These are phyloP conservation scores for Ceriagrion tenellum DNA, from an alignment of 2,888 invertebrate species.

Conservation along the genomic window DNA sequence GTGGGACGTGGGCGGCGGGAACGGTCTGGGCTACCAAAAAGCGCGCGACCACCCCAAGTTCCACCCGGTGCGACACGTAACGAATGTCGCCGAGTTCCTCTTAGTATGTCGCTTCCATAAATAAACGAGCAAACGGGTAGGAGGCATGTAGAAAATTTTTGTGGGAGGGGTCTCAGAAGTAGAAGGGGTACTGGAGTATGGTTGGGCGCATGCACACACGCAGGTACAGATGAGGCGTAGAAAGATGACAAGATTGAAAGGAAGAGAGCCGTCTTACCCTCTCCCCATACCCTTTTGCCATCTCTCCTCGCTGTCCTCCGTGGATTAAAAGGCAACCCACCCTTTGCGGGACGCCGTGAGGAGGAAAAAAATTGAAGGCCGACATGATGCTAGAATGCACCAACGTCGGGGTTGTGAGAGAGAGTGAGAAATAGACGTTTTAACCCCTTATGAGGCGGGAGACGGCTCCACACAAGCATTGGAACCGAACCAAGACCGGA, in stretches of 20 bases:
- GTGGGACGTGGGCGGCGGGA: not conserved
- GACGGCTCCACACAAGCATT: constrained; percentile 43
- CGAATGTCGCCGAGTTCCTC: constrained; percentile 52
- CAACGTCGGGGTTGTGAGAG: not conserved
- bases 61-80: constrained; percentile 38
- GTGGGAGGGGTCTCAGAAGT: not conserved
- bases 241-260: constrained; percentile 45
- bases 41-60: constrained; percentile 46
- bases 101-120: constrained; percentile 46
- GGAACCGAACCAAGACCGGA: constrained; percentile 48
- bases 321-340: not conserved
- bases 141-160: not conserved
- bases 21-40: not conserved
- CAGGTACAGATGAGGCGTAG: constrained; percentile 9
- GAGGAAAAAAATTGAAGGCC: not conserved
- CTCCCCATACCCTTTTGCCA: not conserved
- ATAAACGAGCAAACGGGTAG: constrained; percentile 1
- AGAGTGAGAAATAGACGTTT: constrained; percentile 49
- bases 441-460: constrained; percentile 44
- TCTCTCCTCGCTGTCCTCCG: not conserved
- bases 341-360: not conserved
- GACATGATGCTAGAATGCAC: not conserved
- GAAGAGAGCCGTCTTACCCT: not conserved
- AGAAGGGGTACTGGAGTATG: not conserved
- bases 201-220: not conserved